Evolutionary conservation across 37 sponge, comb jelly and placozoan genomes (phyloP), one percentile per base, ranked within the genome.

Genomic region (Hexactinellida sp.): DNA sequence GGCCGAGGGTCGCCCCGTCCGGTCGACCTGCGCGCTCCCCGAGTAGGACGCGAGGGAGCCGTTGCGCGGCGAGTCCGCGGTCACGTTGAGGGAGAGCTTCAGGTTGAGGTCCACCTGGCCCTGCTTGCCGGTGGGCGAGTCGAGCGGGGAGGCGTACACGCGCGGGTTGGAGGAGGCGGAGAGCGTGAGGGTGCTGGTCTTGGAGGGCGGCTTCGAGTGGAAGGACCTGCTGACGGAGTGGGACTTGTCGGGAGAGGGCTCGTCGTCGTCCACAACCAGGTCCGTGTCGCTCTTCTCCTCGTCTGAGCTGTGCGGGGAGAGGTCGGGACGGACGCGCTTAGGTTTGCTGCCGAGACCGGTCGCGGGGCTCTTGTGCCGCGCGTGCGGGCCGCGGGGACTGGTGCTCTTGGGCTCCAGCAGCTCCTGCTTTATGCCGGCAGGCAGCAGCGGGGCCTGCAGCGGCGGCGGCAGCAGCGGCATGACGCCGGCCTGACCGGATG

Each of bases 51-150:
- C 39, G 13, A 87, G 39, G 35, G 34, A 36, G 39, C 87, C 82
- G 87, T 87, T 82, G 30, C 38, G 36, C 36, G 87, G 87, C 37
- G 82, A 87, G 28, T 63, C 76, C 34, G 76, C 3, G 3, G 21
- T 10, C 3, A 63, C 30, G 34, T 63, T 63, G 30, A 63, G 30
- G 7, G 47, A 23, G 37, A 82, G 83, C 19, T 36, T 36, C 28
- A 83, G 47, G 19, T 83, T 83, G n/a, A 39, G 30, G 5, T 83
- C 47, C 19, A 39, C 23, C 84, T 83, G 7, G 47, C 7, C 5
- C n/a, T 13, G 76, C 13, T 10, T 10, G 34, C 28, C 3, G 34
- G 76, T 24, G 5, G 36, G 39, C 24, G n/a, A 13, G n/a, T 83
- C 84, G 7, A 83, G 38, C 7, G 47, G 84, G 16, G 52, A 47